Evolutionary conservation across 2,113 vertebrate genomes (phyloP), one percentile per base, ranked within the genome.

Genomic region (Boleophthalmus pectinirostris): DNA sequence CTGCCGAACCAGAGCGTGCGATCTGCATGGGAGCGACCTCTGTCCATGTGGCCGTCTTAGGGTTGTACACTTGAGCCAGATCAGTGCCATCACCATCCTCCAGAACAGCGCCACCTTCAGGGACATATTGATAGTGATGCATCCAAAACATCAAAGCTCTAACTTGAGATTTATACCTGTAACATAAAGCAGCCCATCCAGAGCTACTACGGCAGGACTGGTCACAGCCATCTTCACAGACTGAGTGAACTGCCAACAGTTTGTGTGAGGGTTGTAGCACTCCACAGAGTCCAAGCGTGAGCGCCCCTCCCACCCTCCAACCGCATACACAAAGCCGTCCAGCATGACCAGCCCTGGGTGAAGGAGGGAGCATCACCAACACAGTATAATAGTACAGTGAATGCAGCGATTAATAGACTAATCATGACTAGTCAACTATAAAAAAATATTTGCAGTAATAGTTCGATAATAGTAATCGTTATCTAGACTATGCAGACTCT

Each of bases 161-260:
- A 25, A 61, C 25, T 60, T 60, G 2, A 38, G 9, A 13, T 38
- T 12, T 57, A 21, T 87, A 94, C 94, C 94, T 46, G 94, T 94
- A 58, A 94, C 94, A 8, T 94, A 95, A n/a, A 95, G 91, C 23
- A 94, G 79, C 24, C 94, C 93, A 10, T 94, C 91, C 35, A 95
- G 77, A 7, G 93, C 88, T 46, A 94, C 94, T 57, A 94, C 94
- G 14, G 94, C 93, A 13, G 94, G 94, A 79, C 94, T 94, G 10
- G 94, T 95, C 69, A 95, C 93, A 0, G 93, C 93, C 93, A 95
- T 93, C 80, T 94, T 93, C 53, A 94, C 93, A 0, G 93, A 92
- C 33, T 93, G 82, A 1, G 90, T 92, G 69, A 94, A 94, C 79
- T 94, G 91, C 94, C 94, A 95, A 33, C 75, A 82, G 78, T 95